Percentiles rank a stretch among this genome's conserved stretches.
phyloP scores from a whole-genome alignment of 2,113 vertebrate species.

The Martes martes region DNA sequence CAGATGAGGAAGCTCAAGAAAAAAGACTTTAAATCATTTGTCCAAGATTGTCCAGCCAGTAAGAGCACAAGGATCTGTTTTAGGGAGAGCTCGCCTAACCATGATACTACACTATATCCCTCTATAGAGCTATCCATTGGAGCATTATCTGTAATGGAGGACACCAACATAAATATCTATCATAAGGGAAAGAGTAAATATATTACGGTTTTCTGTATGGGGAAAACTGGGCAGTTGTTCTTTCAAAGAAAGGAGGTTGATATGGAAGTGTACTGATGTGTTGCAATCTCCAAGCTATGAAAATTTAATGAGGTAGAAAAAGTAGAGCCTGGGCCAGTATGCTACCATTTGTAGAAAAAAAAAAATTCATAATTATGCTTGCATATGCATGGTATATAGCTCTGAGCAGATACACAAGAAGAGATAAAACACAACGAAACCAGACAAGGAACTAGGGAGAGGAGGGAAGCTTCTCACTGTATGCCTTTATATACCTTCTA shows the following conservation, averaged over 20 bases:
- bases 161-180: background rate
- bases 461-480: background rate
- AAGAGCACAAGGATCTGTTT: background rate
- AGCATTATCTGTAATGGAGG: background rate
- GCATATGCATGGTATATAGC: background rate
- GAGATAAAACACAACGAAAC: background rate
- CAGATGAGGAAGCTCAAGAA: background rate
- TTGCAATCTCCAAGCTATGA: background rate
- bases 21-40: background rate
- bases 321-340: background rate
- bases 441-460: background rate
- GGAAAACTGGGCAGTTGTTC: background rate
- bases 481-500: background rate
- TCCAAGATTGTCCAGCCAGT: background rate
- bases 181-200: background rate
- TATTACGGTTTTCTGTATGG: background rate
- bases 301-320: background rate
- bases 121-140: too few species aligned
- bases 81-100: background rate
- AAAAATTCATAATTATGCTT: background rate
- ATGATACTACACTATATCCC: too few species aligned
- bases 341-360: background rate
- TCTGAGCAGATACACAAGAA: background rate
- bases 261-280: background rate
- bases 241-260: background rate